Evolutionary conservation across 2,888 invertebrate species (phyloP).

Genomic region (Caenorhabditis angaria): DNA sequence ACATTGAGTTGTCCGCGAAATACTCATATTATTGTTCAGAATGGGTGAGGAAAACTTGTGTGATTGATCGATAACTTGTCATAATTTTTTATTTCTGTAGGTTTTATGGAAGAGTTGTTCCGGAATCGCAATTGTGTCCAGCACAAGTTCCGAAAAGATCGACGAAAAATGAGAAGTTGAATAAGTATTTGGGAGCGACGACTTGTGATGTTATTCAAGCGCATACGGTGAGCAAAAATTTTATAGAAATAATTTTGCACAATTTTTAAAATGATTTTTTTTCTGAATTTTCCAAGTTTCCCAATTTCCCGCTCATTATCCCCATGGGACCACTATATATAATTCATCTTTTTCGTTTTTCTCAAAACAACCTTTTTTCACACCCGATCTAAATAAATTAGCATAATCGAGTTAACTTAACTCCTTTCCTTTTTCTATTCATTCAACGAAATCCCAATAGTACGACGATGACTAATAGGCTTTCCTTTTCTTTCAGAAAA

Average conservation of each 20-base stretch:
- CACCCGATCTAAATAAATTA: slow-evolving; percentile 8
- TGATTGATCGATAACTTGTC: not conserved
- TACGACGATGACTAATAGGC: slow-evolving; percentile 2
- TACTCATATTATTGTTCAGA: slow-evolving; percentile 80
- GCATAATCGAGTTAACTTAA: slow-evolving; percentile 3
- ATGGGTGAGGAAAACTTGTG: slow-evolving; percentile 29
- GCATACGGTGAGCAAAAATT: slow-evolving; percentile 55
- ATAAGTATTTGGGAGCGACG: slow-evolving; percentile 19
- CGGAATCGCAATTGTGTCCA: slow-evolving; percentile 67
- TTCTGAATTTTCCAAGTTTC: no score
- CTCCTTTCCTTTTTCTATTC: not conserved
- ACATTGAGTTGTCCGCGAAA: slow-evolving; percentile 88
- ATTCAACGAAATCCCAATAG: no score
- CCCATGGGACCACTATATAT: not conserved
- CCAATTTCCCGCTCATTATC: not conserved
- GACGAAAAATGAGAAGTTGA: slow-evolving; percentile 3
- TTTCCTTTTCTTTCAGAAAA: slow-evolving; percentile 82
- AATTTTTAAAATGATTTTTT: not conserved
- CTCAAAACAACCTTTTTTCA: not conserved
- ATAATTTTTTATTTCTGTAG: slow-evolving; percentile 13
- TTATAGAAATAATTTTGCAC: no score
- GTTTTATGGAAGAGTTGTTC: slow-evolving; percentile 72
- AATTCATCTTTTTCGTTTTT: not conserved
- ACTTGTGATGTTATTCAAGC: slow-evolving; percentile 70
- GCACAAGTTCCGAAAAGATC: slow-evolving; percentile 21